Conservation (phyloP, 1,140 invertebrate species). For the Olivierus martensii region DNA sequence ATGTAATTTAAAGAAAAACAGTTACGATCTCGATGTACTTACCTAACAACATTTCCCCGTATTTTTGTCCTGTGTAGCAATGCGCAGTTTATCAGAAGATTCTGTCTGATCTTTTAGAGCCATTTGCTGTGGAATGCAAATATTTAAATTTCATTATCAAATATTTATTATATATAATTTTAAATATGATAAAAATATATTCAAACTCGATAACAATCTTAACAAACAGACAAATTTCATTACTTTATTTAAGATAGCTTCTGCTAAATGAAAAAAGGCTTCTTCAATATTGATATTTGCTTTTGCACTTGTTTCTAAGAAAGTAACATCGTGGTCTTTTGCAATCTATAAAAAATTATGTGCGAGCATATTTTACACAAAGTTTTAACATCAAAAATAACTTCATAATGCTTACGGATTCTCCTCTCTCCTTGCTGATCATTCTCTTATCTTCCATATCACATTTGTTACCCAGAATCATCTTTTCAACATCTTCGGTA, state of each 20-base stretch:
- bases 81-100: slow-evolving; percentile 19
- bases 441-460: slow-evolving; percentile 96
- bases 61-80: slow-evolving; percentile 17
- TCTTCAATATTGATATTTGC: slow-evolving; percentile 95
- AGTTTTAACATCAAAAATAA: not conserved
- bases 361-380: not conserved
- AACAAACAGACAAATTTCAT: too few relatives aligned
- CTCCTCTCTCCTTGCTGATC: slow-evolving; percentile 75
- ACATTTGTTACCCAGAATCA: slow-evolving; percentile 99
- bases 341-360: slow-evolving; percentile 57
- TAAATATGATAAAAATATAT: too few relatives aligned
- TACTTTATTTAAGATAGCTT: slow-evolving; percentile 80
- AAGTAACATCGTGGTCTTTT: slow-evolving; percentile 91
- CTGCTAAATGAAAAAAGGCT: slow-evolving; percentile 91
- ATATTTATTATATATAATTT: too few relatives aligned
- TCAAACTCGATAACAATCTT: too few relatives aligned
- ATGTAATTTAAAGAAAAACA: too few relatives aligned
- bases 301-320: slow-evolving; percentile 98
- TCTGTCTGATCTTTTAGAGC: slow-evolving; percentile 19
- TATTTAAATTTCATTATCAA: not conserved
- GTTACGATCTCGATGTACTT: too few relatives aligned
- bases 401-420: slow-evolving; percentile 53
- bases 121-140: slow-evolving; percentile 14
- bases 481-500: slow-evolving; percentile 98
- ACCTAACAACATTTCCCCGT: slow-evolving; percentile 19